Evolutionary conservation across 2,797 vertebrate species (phyloP).

Genomic region (Siniperca undulata): DNA sequence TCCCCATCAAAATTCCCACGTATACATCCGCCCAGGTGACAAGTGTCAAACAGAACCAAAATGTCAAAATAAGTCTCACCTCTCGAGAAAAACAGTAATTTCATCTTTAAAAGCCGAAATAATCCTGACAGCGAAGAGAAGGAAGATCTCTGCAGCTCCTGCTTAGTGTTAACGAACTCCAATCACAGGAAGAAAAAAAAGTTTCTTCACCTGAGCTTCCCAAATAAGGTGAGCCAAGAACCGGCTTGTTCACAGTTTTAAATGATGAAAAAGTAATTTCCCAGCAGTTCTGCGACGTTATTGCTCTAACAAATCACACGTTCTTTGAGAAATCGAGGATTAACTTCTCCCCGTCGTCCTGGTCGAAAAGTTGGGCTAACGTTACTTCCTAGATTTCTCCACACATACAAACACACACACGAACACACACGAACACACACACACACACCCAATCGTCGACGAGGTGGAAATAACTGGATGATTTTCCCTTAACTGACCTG

Average conservation of each 20-base stretch:
- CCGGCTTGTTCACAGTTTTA: not conserved
- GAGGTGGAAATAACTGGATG: conserved; percentile 15
- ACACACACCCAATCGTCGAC: conserved; percentile 9
- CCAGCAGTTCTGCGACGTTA: not conserved
- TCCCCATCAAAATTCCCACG: not conserved
- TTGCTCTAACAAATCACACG: not conserved
- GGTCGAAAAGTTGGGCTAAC: conserved; percentile 28
- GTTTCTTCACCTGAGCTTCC: conserved; percentile 55
- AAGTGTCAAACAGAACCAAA: conserved; percentile 5
- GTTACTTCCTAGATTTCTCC: conserved; percentile 79
- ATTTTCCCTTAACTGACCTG: conserved; percentile 10
- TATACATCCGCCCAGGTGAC: not conserved
- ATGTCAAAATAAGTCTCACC: conserved; percentile 58
- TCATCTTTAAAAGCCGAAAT: conserved; percentile 24
- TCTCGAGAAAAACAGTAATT: conserved; percentile 30
- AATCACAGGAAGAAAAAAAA: conserved; percentile 6
- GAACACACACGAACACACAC: not conserved
- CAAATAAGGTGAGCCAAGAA: conserved; percentile 12
- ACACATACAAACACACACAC: conserved; percentile 3
- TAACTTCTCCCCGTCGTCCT: conserved; percentile 39
- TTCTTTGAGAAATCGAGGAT: conserved; percentile 8
- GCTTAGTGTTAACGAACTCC: conserved; percentile 16
- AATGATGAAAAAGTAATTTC: not conserved
- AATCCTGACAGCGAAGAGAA: not conserved
- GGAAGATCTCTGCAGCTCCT: not conserved